phyloP scores from a whole-genome alignment of 1,140 invertebrate genomes.

The Solen grandis region DNA sequence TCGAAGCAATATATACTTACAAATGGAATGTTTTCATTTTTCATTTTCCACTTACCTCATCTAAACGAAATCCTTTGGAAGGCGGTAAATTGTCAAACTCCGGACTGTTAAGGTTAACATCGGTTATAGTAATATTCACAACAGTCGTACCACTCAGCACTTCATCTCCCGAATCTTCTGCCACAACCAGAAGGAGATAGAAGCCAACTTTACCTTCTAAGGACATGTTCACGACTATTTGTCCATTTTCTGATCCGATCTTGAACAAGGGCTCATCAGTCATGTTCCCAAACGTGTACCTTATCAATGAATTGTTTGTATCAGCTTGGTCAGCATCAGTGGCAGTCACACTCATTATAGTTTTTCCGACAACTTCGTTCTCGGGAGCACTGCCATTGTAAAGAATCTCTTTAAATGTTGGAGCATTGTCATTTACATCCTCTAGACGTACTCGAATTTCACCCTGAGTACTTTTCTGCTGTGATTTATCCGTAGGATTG shows the following conservation, averaged over 20 bases:
- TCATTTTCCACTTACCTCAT: too few relatives aligned
- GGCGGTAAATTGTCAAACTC: background rate
- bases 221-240: constrained; percentile 84
- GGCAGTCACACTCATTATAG: constrained; percentile 94
- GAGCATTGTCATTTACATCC: constrained; percentile 98
- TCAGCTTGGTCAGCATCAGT: constrained; percentile 85
- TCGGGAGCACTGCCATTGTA: constrained; percentile 98
- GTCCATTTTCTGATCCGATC: too few relatives aligned
- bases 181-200: constrained; percentile 87
- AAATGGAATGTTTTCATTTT: too few relatives aligned
- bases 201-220: constrained; percentile 8
- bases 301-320: too few relatives aligned
- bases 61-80: background rate
- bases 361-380: constrained; percentile 83
- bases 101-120: constrained; percentile 35
- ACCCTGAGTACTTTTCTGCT: constrained; percentile 10
- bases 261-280: too few relatives aligned
- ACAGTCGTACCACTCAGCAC: constrained; percentile 79
- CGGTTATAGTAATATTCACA: constrained; percentile 88
- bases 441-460: constrained; percentile 85
- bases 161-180: constrained; percentile 90
- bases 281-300: too few relatives aligned
- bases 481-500: constrained; percentile 12
- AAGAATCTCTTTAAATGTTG: constrained; percentile 96
- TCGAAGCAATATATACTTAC: too few relatives aligned